Evolutionary conservation across 2,888 invertebrate genomes (phyloP).

Genomic region (Melanophora roralis): DNA sequence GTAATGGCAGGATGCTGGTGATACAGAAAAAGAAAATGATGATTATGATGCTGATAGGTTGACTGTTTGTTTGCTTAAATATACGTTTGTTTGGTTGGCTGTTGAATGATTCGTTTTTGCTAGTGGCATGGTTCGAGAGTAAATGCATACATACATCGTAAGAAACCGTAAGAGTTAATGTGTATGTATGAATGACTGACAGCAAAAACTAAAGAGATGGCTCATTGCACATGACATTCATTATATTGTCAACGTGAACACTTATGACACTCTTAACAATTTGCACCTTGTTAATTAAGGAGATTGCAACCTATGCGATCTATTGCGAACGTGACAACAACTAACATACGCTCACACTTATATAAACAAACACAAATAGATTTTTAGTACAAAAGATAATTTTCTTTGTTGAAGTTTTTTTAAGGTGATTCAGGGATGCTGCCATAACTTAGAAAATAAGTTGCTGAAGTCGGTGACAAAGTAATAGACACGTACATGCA

Average conservation of each 20-base stretch:
- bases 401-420: neutral
- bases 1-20: conserved; percentile 33
- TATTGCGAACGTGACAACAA: conserved; percentile 71
- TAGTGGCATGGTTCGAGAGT: neutral
- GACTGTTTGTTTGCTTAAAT: conserved; percentile 46
- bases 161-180: conserved; percentile 10
- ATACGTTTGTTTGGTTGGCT: conserved; percentile 30
- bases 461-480: conserved; percentile 8
- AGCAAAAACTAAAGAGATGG: conserved; percentile 55
- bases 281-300: conserved; percentile 76
- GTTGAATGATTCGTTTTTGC: conserved; percentile 22
- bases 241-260: conserved; percentile 74
- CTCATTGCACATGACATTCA: conserved; percentile 68
- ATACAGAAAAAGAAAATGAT: conserved; percentile 17
- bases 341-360: conserved; percentile 23
- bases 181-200: conserved; percentile 53
- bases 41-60: conserved; percentile 6
- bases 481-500: neutral
- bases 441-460: conserved; percentile 9
- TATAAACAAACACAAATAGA: conserved; percentile 5
- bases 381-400: conserved; percentile 42
- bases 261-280: conserved; percentile 73
- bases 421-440: conserved; percentile 8
- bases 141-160: too few species aligned
- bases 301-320: conserved; percentile 72